These are phyloP conservation scores for Gymnodraco acuticeps DNA, from an alignment of 2,797 vertebrate species.

Conservation along the genomic window DNA sequence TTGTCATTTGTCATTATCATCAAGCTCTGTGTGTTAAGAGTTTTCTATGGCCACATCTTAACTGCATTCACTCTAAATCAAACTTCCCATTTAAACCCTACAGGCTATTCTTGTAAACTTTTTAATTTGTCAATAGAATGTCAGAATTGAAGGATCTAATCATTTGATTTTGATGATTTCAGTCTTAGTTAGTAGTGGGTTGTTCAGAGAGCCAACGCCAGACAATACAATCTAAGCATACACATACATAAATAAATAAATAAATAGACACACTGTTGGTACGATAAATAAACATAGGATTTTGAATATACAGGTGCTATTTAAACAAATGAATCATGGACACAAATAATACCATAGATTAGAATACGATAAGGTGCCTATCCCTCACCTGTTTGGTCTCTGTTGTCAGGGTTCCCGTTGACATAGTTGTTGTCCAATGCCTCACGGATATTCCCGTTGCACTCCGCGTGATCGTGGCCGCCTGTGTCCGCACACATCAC, in stretches of 20 bases:
- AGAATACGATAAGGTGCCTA: not conserved
- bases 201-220: not conserved
- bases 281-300: not conserved
- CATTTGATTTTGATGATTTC: not conserved
- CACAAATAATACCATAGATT: not conserved
- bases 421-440: constrained; percentile 58
- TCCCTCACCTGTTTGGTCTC: constrained; percentile 66
- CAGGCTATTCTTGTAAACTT: not conserved
- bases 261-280: not conserved
- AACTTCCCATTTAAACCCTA: not conserved
- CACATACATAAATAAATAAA: not conserved
- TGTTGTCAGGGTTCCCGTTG: constrained; percentile 66
- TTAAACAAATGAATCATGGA: not conserved
- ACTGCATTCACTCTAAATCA: not conserved
- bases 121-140: not conserved
- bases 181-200: not conserved
- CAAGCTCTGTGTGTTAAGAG: too few relatives aligned
- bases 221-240: not conserved
- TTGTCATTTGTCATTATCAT: too few relatives aligned
- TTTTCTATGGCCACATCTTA: too few relatives aligned
- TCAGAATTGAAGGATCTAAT: not conserved
- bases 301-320: not conserved
- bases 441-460: constrained; percentile 70
- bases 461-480: constrained; percentile 63
- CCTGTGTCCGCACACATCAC: constrained; percentile 64